Evolutionary conservation across 2,888 invertebrate genomes (phyloP).

Genomic region (Lepidonotus clava): DNA sequence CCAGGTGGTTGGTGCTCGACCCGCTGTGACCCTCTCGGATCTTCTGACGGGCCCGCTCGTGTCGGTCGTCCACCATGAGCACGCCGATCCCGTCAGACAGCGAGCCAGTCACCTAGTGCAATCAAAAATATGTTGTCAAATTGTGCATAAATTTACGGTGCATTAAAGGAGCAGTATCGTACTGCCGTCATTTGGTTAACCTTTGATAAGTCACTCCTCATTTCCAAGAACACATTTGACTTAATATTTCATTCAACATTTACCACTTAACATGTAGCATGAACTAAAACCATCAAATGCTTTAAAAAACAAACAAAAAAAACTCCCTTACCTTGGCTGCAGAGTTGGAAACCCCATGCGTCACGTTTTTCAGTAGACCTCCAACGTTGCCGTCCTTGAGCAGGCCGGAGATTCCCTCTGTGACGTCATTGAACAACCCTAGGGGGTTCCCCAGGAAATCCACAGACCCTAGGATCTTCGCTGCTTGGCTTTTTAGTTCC

Average conservation of each 20-base stretch:
- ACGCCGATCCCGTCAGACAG: constrained; percentile 94
- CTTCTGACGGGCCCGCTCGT: constrained; percentile 90
- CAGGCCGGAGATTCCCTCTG: constrained; percentile 95
- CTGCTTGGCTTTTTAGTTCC: constrained; percentile 96
- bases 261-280: too few relatives aligned
- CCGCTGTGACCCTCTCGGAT: constrained; percentile 84
- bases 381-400: constrained; percentile 95
- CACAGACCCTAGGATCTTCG: constrained; percentile 95
- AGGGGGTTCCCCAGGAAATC: constrained; percentile 99
- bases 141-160: too few relatives aligned
- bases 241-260: too few relatives aligned
- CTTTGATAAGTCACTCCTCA: too few relatives aligned
- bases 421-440: constrained; percentile 96
- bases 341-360: constrained; percentile 98
- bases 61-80: constrained; percentile 93
- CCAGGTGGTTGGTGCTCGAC: constrained; percentile 87
- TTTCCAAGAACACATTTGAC: too few relatives aligned
- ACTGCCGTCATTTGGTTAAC: too few relatives aligned
- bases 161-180: too few relatives aligned
- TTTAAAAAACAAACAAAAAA: too few relatives aligned
- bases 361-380: constrained; percentile 95
- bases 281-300: too few relatives aligned
- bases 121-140: not conserved
- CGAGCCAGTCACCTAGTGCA: constrained; percentile 84
- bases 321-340: constrained; percentile 95